phyloP scores from a whole-genome alignment of 1,140 invertebrate species.

The Heliconius hewitsoni region DNA sequence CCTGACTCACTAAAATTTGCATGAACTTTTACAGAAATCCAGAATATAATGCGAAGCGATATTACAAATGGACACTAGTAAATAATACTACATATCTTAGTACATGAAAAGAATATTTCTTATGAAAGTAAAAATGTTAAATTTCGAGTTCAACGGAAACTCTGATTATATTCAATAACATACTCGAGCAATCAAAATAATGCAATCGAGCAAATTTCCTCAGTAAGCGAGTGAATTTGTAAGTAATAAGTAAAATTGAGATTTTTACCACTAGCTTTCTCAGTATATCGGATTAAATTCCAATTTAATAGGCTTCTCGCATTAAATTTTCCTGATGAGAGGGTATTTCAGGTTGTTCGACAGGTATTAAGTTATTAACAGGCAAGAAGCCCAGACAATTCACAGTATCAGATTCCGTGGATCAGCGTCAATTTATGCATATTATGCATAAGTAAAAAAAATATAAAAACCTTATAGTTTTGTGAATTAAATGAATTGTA shows the following conservation, averaged over 20 bases:
- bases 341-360: conserved; percentile 46
- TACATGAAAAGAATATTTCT: not conserved
- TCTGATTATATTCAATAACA: not conserved
- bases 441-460: not conserved
- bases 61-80: too few relatives aligned
- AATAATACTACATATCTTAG: too few relatives aligned
- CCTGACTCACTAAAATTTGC: too few relatives aligned
- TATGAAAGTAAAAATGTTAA: not conserved
- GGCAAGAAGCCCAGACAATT: conserved; percentile 44
- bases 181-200: not conserved
- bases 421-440: conserved; percentile 24
- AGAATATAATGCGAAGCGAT: too few relatives aligned
- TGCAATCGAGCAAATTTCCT: not conserved
- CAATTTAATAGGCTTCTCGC: conserved; percentile 61
- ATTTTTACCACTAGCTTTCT: conserved; percentile 41
- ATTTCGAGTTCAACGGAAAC: not conserved
- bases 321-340: conserved; percentile 49
- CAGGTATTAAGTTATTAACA: conserved; percentile 36
- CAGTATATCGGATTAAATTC: conserved; percentile 48
- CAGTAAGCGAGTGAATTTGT: not conserved
- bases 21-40: too few relatives aligned
- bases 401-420: conserved; percentile 40
- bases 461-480: not conserved
- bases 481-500: not conserved
- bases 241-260: not conserved